These are phyloP conservation scores for Gasterosteus aculeatus DNA, from an alignment of 2,113 vertebrate species.

Conservation along the genomic window DNA sequence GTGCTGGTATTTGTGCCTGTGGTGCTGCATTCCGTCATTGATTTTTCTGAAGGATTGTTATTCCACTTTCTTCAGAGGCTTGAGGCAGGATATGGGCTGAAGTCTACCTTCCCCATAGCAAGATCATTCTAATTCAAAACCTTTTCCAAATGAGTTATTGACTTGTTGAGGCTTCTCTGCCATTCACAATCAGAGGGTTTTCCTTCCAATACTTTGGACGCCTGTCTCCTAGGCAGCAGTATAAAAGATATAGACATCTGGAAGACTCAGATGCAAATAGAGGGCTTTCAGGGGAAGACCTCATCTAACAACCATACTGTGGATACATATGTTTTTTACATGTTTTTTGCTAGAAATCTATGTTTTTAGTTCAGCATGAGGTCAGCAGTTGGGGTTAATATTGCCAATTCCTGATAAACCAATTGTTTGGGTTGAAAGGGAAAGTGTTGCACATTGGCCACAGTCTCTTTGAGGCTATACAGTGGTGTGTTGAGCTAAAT, in stretches of 20 bases:
- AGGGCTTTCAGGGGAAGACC: conserved; percentile 12
- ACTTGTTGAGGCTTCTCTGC: conserved; percentile 62
- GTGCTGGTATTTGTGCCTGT: conserved; percentile 59
- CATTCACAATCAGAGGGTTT: conserved; percentile 61
- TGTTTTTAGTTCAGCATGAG: background rate
- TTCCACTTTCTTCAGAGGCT: conserved; percentile 68
- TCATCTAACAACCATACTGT: background rate
- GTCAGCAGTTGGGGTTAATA: background rate
- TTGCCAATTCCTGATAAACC: background rate
- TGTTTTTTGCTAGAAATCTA: background rate
- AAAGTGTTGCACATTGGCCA: background rate
- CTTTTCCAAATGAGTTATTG: conserved; percentile 80
- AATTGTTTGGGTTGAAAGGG: background rate
- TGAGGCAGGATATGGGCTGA: conserved; percentile 54
- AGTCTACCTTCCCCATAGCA: conserved; percentile 75
- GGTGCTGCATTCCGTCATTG: conserved; percentile 67
- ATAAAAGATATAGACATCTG: conserved; percentile 32
- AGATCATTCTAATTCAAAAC: conserved; percentile 81
- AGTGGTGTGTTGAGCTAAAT: background rate
- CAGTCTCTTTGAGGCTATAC: no score
- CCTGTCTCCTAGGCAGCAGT: conserved; percentile 28
- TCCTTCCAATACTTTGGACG: conserved; percentile 44
- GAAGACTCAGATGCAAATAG: background rate
- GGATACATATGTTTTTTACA: background rate
- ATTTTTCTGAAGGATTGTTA: conserved; percentile 78